Conservation (phyloP, 2,113 vertebrate genomes). For the Oncorhynchus masou region DNA sequence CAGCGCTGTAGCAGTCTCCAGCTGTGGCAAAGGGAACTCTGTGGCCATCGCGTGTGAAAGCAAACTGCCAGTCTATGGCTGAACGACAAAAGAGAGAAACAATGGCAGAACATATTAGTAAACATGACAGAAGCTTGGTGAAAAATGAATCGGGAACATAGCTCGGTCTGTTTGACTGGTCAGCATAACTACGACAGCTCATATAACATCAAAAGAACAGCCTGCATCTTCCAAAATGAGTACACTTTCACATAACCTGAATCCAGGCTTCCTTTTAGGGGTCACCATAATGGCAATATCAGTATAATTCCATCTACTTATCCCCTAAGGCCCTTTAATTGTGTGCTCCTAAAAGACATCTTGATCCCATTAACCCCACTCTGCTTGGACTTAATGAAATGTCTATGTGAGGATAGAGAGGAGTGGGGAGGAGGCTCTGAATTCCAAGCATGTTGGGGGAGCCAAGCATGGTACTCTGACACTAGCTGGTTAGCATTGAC, state of each 20-base stretch:
- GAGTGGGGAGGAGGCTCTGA: slow-evolving; percentile 33
- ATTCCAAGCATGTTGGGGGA: slow-evolving; percentile 33
- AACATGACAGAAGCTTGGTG: slow-evolving; percentile 1
- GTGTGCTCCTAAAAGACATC: slow-evolving; percentile 62
- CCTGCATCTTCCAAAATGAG: slow-evolving; percentile 29
- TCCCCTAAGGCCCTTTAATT: slow-evolving; percentile 53
- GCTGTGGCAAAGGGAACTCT: slow-evolving; percentile 93
- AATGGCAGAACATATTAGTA: background rate
- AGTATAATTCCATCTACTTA: slow-evolving; percentile 49
- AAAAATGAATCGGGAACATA: background rate
- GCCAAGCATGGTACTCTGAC: slow-evolving; percentile 9
- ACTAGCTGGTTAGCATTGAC: background rate
- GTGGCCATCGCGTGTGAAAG: slow-evolving; percentile 84
- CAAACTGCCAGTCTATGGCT: slow-evolving; percentile 94
- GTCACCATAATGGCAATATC: slow-evolving; percentile 45
- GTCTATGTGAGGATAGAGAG: background rate
- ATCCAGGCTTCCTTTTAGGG: slow-evolving; percentile 36
- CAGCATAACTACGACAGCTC: slow-evolving; percentile 3
- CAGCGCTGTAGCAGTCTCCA: slow-evolving; percentile 94
- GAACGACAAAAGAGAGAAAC: slow-evolving; percentile 26
- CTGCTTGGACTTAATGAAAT: slow-evolving; percentile 60
- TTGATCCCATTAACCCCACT: slow-evolving; percentile 76
- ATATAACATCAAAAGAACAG: slow-evolving; percentile 13
- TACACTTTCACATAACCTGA: slow-evolving; percentile 18
- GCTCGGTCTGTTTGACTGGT: background rate